These are phyloP conservation scores for Euglossa dilemma DNA, from an alignment of 1,140 invertebrate species.

Conservation along the genomic window DNA sequence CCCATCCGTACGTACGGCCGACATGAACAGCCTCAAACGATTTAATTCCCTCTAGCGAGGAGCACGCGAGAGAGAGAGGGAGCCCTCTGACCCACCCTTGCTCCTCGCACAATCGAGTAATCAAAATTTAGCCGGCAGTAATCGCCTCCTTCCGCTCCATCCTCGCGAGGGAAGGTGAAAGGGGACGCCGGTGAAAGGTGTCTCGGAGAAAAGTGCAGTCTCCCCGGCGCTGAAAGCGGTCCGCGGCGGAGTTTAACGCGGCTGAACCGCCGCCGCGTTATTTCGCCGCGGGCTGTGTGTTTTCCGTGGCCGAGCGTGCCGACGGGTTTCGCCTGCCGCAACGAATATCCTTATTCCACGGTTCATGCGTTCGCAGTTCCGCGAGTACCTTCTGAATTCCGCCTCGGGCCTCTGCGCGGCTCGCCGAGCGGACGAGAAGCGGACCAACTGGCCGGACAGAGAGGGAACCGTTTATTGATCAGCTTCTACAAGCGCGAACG, in stretches of 20 bases:
- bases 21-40: neutral
- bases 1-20: neutral
- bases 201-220: conserved; percentile 1
- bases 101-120: neutral
- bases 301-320: conserved; percentile 16
- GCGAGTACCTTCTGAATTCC: conserved; percentile 35
- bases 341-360: conserved; percentile 36
- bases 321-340: conserved; percentile 12
- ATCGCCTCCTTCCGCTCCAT: neutral
- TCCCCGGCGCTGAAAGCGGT: neutral
- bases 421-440: neutral
- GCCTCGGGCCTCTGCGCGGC: neutral
- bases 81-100: neutral
- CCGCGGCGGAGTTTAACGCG: conserved; percentile 15
- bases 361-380: conserved; percentile 24
- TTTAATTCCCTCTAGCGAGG: neutral
- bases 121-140: neutral
- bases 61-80: no score
- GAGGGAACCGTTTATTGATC: conserved; percentile 56
- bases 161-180: neutral
- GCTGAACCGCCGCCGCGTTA: conserved; percentile 20
- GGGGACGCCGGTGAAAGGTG: neutral
- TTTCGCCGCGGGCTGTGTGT: conserved; percentile 34
- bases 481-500: conserved; percentile 50
- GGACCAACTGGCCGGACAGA: neutral